Conservation (phyloP, 1,140 invertebrate genomes). For the Drosophila varians region DNA sequence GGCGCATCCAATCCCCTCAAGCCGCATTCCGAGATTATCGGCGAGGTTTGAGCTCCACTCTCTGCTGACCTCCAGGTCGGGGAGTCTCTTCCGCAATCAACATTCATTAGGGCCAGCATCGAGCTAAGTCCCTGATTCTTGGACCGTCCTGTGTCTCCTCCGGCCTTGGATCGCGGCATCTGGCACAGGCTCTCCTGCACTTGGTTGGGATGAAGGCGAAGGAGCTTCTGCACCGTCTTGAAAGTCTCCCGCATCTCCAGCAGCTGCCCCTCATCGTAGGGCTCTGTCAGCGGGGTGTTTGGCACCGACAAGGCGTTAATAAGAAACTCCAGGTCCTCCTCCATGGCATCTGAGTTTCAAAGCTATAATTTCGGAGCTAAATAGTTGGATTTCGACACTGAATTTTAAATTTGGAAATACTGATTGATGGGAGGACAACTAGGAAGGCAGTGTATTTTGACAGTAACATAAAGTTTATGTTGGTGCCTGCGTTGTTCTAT, state of each 20-base stretch:
- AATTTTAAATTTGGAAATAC: neutral
- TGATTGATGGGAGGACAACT: neutral
- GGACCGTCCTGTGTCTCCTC: slow-evolving; percentile 16
- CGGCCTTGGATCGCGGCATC: slow-evolving; percentile 44
- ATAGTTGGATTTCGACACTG: neutral
- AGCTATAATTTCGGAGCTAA: neutral
- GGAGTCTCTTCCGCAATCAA: neutral
- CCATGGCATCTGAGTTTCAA: slow-evolving; percentile 35
- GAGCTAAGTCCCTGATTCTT: neutral
- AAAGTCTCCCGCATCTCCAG: slow-evolving; percentile 58
- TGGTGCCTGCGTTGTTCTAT: neutral
- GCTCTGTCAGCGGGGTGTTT: slow-evolving; percentile 33
- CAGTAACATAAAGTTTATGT: too few relatives aligned
- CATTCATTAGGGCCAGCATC: slow-evolving; percentile 6
- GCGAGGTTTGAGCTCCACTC: slow-evolving; percentile 2
- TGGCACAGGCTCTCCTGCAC: neutral
- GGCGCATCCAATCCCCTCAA: neutral
- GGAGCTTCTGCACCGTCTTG: slow-evolving; percentile 31
- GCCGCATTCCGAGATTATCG: slow-evolving; percentile 24
- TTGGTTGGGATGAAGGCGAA: slow-evolving; percentile 7
- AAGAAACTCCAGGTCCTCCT: slow-evolving; percentile 58
- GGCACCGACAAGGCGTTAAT: slow-evolving; percentile 50
- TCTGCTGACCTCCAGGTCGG: slow-evolving; percentile 15
- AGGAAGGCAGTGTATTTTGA: neutral
- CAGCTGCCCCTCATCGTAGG: slow-evolving; percentile 27